These are phyloP conservation scores for Polypterus bichir DNA, from an alignment of 2,113 vertebrate species.

Conservation along the genomic window DNA sequence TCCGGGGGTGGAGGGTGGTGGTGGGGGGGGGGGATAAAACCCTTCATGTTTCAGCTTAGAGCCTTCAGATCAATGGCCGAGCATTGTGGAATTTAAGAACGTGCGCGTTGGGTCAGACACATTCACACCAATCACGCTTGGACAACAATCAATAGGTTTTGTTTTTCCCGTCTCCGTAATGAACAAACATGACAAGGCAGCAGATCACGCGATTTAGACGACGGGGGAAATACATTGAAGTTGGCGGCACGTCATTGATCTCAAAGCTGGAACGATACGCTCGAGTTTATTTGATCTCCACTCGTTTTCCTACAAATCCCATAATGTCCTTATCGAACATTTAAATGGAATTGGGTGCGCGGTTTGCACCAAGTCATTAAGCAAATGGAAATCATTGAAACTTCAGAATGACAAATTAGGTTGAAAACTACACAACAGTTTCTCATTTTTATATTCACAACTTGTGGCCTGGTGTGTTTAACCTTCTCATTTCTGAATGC, in stretches of 20 bases:
- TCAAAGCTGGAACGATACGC: constrained; percentile 32
- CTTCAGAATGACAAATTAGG: constrained; percentile 28
- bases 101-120: constrained; percentile 50
- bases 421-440: too few species aligned
- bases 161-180: constrained; percentile 43
- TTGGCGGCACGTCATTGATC: constrained; percentile 41
- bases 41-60: constrained; percentile 34
- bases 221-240: constrained; percentile 42
- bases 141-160: constrained; percentile 52
- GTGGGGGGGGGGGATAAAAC: constrained; percentile 17
- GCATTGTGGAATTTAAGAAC: constrained; percentile 59
- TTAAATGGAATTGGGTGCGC: constrained; percentile 27
- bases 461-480: too few species aligned
- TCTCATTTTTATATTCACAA: too few species aligned
- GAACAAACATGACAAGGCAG: constrained; percentile 63
- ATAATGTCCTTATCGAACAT: constrained; percentile 28
- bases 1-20: too few species aligned
- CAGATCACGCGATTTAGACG: constrained; percentile 50
- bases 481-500: too few species aligned
- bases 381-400: constrained; percentile 33
- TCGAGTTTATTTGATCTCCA: constrained; percentile 28
- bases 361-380: constrained; percentile 26
- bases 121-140: constrained; percentile 37
- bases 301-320: constrained; percentile 26
- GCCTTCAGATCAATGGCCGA: constrained; percentile 53